Conservation (phyloP, 2,797 vertebrate species). For the Chiloscyllium punctatum region DNA sequence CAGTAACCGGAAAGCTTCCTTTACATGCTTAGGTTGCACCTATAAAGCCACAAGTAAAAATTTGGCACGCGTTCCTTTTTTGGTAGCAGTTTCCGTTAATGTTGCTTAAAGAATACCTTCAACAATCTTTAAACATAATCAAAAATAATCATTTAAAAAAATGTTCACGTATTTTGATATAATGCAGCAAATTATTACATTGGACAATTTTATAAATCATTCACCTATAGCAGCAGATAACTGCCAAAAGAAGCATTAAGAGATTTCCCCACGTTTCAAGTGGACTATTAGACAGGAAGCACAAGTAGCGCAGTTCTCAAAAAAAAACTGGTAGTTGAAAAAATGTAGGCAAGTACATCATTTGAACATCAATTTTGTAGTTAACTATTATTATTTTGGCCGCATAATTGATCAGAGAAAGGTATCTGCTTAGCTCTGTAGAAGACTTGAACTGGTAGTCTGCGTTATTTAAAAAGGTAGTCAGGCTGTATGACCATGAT, state of each 20-base stretch:
- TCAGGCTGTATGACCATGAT: too few relatives aligned
- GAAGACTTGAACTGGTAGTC: neutral
- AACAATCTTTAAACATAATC: neutral
- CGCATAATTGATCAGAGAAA: neutral
- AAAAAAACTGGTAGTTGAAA: neutral
- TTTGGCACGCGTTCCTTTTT: neutral
- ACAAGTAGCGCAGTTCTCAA: neutral
- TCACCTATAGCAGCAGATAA: neutral
- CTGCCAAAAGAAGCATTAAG: neutral
- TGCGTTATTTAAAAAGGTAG: neutral
- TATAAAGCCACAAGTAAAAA: slow-evolving; percentile 48
- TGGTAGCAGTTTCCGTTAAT: neutral
- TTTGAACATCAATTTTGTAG: neutral
- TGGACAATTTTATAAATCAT: neutral
- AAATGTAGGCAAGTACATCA: neutral
- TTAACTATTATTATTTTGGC: neutral
- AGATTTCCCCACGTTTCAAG: neutral
- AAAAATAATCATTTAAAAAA: too few relatives aligned
- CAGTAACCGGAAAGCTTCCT: slow-evolving; percentile 91
- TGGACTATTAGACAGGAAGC: neutral
- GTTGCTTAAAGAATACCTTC: too few relatives aligned
- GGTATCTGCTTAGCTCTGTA: neutral
- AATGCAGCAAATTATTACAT: neutral
- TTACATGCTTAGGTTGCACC: slow-evolving; percentile 98
- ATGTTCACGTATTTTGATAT: neutral